Percentiles rank a stretch among this genome's conserved stretches.
Evolutionary conservation across 1,140 invertebrate genomes (phyloP).

Genomic region (Zophobas morio): DNA sequence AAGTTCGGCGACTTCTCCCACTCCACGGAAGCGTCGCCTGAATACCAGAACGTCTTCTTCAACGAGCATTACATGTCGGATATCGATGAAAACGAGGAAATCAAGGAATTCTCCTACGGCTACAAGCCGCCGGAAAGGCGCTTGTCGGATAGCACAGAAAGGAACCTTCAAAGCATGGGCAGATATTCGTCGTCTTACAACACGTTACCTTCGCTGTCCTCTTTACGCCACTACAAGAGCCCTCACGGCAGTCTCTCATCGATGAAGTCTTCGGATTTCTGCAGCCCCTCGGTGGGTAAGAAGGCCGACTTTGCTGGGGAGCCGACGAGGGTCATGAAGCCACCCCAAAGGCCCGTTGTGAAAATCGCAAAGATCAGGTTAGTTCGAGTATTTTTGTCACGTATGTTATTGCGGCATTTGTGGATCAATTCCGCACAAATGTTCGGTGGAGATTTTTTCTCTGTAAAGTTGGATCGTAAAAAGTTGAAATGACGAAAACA

Average conservation of each 20-base stretch:
- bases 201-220: constrained; percentile 50
- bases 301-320: constrained; percentile 55
- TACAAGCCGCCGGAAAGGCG: constrained; percentile 58
- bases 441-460: constrained; percentile 51
- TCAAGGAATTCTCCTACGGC: constrained; percentile 62
- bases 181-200: constrained; percentile 30
- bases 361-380: constrained; percentile 66
- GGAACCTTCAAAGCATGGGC: constrained; percentile 24
- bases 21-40: constrained; percentile 52
- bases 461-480: constrained; percentile 48
- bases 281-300: constrained; percentile 53
- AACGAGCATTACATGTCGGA: constrained; percentile 66
- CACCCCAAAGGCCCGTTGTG: constrained; percentile 62
- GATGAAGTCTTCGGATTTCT: constrained; percentile 64
- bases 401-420: constrained; percentile 50
- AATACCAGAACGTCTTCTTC: constrained; percentile 60
- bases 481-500: constrained; percentile 57
- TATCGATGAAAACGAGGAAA: constrained; percentile 66
- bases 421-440: constrained; percentile 52
- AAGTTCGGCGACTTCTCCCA: constrained; percentile 55
- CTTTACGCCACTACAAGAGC: constrained; percentile 38
- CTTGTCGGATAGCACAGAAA: constrained; percentile 44
- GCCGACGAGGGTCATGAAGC: constrained; percentile 59
- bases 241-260: constrained; percentile 59
- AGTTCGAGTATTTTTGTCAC: constrained; percentile 47